Conservation (phyloP, 2,797 vertebrate species). For the Tiaroga cobitis region DNA sequence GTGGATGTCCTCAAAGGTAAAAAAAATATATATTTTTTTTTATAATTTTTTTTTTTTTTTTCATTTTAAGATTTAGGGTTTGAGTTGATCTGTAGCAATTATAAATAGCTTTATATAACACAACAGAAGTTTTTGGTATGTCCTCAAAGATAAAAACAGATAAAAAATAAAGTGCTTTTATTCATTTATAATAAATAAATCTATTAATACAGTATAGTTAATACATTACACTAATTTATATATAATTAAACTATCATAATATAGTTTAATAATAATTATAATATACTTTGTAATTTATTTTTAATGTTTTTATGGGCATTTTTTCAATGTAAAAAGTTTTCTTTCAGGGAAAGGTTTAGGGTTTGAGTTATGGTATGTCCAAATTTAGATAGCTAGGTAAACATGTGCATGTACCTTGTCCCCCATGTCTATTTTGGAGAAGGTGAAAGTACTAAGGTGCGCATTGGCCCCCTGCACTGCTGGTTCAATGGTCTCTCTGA, state of each 20-base stretch:
- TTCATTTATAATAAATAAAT: background rate
- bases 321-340: background rate
- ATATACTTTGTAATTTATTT: background rate
- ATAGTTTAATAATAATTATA: background rate
- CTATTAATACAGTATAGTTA: background rate
- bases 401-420: constrained; percentile 82
- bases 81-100: background rate
- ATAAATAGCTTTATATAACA: background rate
- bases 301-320: background rate
- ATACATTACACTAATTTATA: background rate
- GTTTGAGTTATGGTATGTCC: background rate
- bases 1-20: background rate
- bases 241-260: background rate
- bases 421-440: constrained; percentile 94
- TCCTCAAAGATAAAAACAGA: background rate
- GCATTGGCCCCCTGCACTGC: constrained; percentile 88
- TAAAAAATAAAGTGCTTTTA: background rate
- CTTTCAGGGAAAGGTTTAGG: background rate
- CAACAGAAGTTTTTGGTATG: background rate
- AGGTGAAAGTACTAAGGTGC: constrained; percentile 91
- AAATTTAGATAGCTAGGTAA: constrained; percentile 1
- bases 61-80: background rate
- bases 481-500: constrained; percentile 94
- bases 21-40: background rate
- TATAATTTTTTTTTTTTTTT: background rate